These are phyloP conservation scores for Chrysemys picta DNA, from an alignment of 2,113 vertebrate species.

Conservation along the genomic window DNA sequence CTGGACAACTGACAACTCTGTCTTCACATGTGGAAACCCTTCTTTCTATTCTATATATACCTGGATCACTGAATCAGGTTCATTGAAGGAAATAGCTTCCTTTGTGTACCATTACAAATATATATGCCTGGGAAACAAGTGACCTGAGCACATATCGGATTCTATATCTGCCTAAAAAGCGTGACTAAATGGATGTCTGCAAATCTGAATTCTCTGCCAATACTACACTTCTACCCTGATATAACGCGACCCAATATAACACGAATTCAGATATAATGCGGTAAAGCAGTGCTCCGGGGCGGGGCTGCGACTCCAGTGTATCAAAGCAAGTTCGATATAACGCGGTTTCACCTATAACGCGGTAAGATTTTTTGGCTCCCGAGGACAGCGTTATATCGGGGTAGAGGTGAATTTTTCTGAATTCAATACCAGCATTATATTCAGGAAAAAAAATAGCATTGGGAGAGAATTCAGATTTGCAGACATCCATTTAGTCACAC, in stretches of 20 bases:
- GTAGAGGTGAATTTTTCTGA: not conserved
- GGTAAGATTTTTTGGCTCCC: no score
- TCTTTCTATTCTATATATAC: not conserved
- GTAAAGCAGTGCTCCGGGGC: no score
- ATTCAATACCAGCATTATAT: not conserved
- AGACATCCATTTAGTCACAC: accelerated
- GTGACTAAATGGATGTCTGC: no score
- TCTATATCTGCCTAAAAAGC: not conserved
- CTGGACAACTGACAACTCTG: no score
- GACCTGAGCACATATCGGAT: not conserved
- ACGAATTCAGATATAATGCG: no score
- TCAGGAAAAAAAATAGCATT: not conserved
- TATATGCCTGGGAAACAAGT: not conserved
- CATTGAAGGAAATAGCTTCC: not conserved
- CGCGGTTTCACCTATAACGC: no score
- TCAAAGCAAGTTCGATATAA: no score
- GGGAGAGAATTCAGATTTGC: accelerated
- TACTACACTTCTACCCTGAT: not conserved
- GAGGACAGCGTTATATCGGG: no score
- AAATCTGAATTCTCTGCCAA: not conserved
- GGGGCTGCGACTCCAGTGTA: no score
- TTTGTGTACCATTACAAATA: not conserved
- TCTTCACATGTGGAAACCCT: not conserved
- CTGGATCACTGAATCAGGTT: not conserved
- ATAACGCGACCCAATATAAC: no score